These are phyloP conservation scores for Macrostomum cliftonense DNA, from an alignment of 2,888 invertebrate species.

Conservation along the genomic window DNA sequence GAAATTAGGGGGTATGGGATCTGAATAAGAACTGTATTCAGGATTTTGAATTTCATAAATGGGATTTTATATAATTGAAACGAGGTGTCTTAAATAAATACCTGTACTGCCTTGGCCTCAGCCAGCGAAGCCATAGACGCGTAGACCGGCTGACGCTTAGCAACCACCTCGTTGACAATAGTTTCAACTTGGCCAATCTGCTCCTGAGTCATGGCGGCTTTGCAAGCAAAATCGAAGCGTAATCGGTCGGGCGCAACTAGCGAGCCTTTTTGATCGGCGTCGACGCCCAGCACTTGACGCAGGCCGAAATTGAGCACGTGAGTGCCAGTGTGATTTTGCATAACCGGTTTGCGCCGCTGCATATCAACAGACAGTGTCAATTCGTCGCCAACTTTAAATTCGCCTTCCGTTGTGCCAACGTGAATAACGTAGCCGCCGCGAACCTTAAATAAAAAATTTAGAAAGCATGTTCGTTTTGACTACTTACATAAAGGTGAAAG, in stretches of 20 bases:
- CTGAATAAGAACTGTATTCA: too few species aligned
- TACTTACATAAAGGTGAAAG: too few species aligned
- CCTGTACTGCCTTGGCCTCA: conserved; percentile 58
- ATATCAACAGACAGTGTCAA: conserved; percentile 63
- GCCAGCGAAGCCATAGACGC: conserved; percentile 65
- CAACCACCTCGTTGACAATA: conserved; percentile 55
- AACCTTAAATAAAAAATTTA: too few species aligned
- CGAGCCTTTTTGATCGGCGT: conserved; percentile 83
- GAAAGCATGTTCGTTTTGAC: too few species aligned
- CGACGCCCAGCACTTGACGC: conserved; percentile 59
- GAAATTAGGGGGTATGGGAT: too few species aligned
- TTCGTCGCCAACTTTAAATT: conserved; percentile 62
- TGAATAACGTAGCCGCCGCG: conserved; percentile 88
- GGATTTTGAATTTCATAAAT: too few species aligned
- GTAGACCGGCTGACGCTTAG: conserved; percentile 58
- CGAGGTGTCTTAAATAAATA: too few species aligned
- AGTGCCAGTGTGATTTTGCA: conserved; percentile 97
- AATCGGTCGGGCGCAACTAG: conserved; percentile 87
- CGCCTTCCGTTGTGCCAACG: conserved; percentile 66
- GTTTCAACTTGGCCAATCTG: conserved; percentile 73
- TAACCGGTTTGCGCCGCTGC: conserved; percentile 63
- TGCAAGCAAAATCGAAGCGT: conserved; percentile 87
- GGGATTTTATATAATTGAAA: too few species aligned
- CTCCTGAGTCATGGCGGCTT: conserved; percentile 60
- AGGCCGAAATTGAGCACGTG: conserved; percentile 86